Evolutionary conservation across 2,113 vertebrate species (phyloP).

Genomic region (Microcebus lehilahytsara): DNA sequence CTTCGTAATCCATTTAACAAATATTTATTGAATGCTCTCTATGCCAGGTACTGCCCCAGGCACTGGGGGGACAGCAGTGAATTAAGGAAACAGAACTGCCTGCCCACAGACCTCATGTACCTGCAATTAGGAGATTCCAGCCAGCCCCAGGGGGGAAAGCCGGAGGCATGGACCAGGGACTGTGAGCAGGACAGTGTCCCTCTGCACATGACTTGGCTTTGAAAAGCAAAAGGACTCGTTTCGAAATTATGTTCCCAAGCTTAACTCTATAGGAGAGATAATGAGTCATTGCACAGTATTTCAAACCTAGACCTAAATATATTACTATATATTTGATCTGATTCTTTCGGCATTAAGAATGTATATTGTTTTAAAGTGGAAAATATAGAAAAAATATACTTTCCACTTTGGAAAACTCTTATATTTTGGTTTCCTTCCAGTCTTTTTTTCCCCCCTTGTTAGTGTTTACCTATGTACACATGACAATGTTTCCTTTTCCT

Average conservation of each 20-base stretch:
- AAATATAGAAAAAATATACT: background rate
- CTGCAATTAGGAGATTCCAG: background rate
- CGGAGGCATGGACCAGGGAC: background rate
- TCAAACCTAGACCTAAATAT: background rate
- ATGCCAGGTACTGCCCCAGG: background rate
- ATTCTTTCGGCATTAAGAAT: background rate
- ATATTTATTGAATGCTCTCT: background rate
- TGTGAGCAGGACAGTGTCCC: background rate
- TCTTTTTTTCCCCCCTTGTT: background rate
- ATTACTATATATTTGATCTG: background rate
- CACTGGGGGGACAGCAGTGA: background rate
- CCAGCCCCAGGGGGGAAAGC: background rate
- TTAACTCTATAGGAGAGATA: background rate
- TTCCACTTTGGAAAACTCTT: background rate
- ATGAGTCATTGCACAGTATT: background rate
- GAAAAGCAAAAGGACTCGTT: background rate
- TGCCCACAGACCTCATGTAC: background rate
- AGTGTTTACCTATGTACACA: background rate
- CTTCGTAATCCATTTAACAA: background rate
- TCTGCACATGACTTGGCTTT: background rate
- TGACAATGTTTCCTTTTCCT: background rate
- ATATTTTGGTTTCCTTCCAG: slow-evolving; percentile 11
- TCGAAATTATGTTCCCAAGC: background rate
- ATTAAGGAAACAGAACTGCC: background rate
- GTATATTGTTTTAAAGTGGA: background rate